Evolutionary conservation across 2,888 invertebrate species (phyloP).

Genomic region (Napeogenes sylphis): DNA sequence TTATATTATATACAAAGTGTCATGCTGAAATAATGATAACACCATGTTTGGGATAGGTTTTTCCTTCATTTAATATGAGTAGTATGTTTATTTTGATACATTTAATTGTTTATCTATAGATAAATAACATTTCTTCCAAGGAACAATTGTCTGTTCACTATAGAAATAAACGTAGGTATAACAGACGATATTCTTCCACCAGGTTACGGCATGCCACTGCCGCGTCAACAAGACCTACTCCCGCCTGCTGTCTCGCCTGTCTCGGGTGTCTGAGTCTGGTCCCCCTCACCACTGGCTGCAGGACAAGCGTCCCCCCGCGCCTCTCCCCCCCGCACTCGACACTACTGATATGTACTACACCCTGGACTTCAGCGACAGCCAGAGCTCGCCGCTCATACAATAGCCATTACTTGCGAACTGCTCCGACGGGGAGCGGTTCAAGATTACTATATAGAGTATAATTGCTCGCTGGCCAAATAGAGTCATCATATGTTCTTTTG

Average conservation of each 20-base stretch:
- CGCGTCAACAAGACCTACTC: constrained; percentile 87
- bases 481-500: neutral
- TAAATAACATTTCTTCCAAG: no score
- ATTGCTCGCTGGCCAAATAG: neutral
- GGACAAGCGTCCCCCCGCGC: constrained; percentile 67
- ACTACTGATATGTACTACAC: constrained; percentile 87
- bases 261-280: constrained; percentile 57
- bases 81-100: no score
- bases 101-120: no score
- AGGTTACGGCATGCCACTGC: constrained; percentile 88
- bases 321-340: constrained; percentile 73
- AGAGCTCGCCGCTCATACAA: constrained; percentile 86
- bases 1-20: neutral
- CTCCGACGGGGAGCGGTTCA: constrained; percentile 73
- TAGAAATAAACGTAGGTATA: neutral
- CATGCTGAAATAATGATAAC: no score
- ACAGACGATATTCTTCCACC: constrained; percentile 33
- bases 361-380: constrained; percentile 86
- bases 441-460: constrained; percentile 57
- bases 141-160: no score
- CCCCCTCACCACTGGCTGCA: constrained; percentile 78
- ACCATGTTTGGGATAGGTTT: no score
- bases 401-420: constrained; percentile 75
- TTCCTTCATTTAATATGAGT: no score
- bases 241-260: constrained; percentile 77